These are phyloP conservation scores for Bedellia somnulentella DNA, from an alignment of 2,888 invertebrate genomes.

Conservation along the genomic window DNA sequence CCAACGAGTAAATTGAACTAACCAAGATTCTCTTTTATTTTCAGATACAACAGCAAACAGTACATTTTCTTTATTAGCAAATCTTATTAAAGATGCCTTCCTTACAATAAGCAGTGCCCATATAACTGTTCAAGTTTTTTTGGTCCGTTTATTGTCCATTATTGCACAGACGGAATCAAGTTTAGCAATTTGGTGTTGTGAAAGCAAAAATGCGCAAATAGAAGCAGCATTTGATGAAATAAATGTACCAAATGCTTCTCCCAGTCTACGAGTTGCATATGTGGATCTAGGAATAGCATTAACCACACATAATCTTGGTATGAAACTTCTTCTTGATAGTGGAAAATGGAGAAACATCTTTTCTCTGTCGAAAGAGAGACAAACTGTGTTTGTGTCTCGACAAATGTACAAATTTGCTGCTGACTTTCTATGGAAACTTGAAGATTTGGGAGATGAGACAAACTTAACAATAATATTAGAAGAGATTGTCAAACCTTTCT, in stretches of 20 bases:
- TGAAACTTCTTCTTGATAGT: slow-evolving; percentile 65
- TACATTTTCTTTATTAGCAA: slow-evolving; percentile 23
- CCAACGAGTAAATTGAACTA: too few relatives aligned
- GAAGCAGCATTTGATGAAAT: slow-evolving; percentile 23
- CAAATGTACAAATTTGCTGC: slow-evolving; percentile 68
- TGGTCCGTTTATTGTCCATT: slow-evolving; percentile 64
- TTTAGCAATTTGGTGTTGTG: slow-evolving; percentile 56
- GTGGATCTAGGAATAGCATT: slow-evolving; percentile 65
- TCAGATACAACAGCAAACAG: slow-evolving; percentile 27
- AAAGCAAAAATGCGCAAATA: slow-evolving; percentile 24
- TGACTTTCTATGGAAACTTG: slow-evolving; percentile 58
- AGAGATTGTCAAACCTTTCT: slow-evolving; percentile 60
- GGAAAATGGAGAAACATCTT: slow-evolving; percentile 68
- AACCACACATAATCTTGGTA: slow-evolving; percentile 64
- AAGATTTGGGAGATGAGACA: slow-evolving; percentile 40
- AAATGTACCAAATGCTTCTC: slow-evolving; percentile 22
- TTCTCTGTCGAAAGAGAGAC: slow-evolving; percentile 63
- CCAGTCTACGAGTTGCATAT: slow-evolving; percentile 69
- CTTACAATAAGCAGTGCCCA: slow-evolving; percentile 22
- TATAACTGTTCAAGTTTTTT: slow-evolving; percentile 57
- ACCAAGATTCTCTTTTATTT: slow-evolving; percentile 18
- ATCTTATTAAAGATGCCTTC: slow-evolving; percentile 25
- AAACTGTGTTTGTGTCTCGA: slow-evolving; percentile 71
- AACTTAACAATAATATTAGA: slow-evolving; percentile 59
- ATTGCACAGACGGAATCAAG: slow-evolving; percentile 60